phyloP scores from a whole-genome alignment of 2,797 vertebrate species.

The Geotrypetes seraphini region DNA sequence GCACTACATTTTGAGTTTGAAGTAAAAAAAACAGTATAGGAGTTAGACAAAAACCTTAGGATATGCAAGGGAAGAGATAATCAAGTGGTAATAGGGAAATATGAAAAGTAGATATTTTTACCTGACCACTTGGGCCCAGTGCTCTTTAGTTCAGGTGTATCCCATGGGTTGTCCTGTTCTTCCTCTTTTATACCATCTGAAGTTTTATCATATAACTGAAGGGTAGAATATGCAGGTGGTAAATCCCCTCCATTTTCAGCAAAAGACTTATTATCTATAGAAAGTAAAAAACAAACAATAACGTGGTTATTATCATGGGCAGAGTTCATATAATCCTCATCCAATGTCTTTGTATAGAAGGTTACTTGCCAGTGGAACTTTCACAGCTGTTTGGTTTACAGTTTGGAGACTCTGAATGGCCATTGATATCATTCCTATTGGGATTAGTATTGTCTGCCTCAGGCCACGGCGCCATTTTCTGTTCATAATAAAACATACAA shows the following conservation, averaged over 20 bases:
- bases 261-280: constrained; percentile 17
- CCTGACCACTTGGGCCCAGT: constrained; percentile 84
- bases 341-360: fast-evolving
- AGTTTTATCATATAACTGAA: constrained; percentile 54
- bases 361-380: constrained; percentile 1
- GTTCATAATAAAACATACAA: constrained; percentile 11
- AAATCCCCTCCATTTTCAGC: constrained; percentile 43
- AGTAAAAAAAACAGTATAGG: too few relatives aligned
- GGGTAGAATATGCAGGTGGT: constrained; percentile 62
- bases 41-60: too few relatives aligned
- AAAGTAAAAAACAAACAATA: neutral
- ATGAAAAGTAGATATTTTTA: too few relatives aligned
- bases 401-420: constrained; percentile 24
- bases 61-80: too few relatives aligned
- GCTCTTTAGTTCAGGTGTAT: constrained; percentile 68
- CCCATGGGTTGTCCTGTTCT: constrained; percentile 67
- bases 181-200: too few relatives aligned
- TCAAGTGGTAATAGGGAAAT: too few relatives aligned
- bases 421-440: constrained; percentile 33
- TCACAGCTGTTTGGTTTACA: constrained; percentile 30
- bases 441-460: constrained; percentile 49
- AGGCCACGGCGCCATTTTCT: constrained; percentile 79
- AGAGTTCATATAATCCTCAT: neutral
- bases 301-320: neutral
- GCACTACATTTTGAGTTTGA: too few relatives aligned